These are phyloP conservation scores for Cebus imitator DNA, from an alignment of 2,113 vertebrate genomes.

Conservation along the genomic window DNA sequence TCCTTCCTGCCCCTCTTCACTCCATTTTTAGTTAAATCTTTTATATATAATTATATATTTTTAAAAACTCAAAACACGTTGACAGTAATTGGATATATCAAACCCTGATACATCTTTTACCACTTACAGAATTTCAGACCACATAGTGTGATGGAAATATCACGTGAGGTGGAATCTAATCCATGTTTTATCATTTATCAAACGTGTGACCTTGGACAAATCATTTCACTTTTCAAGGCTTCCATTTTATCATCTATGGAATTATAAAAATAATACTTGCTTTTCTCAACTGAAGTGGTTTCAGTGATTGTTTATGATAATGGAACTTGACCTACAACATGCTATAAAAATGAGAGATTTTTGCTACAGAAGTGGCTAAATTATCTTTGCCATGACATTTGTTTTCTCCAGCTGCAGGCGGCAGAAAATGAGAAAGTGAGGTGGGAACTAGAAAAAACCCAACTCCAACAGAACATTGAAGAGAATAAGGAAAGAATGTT, in stretches of 20 bases:
- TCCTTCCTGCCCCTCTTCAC: neutral
- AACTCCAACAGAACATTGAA: conserved; percentile 97
- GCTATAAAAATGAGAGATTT: neutral
- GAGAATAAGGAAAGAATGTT: conserved; percentile 99
- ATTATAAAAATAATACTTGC: neutral
- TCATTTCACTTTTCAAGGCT: neutral
- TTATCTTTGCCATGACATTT: conserved; percentile 56
- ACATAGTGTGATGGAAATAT: neutral
- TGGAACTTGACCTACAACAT: neutral
- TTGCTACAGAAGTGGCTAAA: neutral
- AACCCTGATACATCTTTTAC: neutral
- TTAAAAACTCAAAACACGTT: neutral
- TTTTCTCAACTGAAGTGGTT: neutral
- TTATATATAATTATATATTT: neutral
- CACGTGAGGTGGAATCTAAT: neutral
- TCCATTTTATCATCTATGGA: neutral
- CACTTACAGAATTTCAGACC: neutral
- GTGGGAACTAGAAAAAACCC: conserved; percentile 96
- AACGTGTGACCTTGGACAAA: neutral
- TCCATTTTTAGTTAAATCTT: neutral
- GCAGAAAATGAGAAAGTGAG: conserved; percentile 97
- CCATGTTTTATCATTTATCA: neutral
- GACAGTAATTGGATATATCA: neutral
- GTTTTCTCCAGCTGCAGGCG: conserved; percentile 88
- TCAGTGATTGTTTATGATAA: neutral